These are phyloP conservation scores for Eidolon dupreanum DNA, from an alignment of 2,797 vertebrate genomes.

Conservation along the genomic window DNA sequence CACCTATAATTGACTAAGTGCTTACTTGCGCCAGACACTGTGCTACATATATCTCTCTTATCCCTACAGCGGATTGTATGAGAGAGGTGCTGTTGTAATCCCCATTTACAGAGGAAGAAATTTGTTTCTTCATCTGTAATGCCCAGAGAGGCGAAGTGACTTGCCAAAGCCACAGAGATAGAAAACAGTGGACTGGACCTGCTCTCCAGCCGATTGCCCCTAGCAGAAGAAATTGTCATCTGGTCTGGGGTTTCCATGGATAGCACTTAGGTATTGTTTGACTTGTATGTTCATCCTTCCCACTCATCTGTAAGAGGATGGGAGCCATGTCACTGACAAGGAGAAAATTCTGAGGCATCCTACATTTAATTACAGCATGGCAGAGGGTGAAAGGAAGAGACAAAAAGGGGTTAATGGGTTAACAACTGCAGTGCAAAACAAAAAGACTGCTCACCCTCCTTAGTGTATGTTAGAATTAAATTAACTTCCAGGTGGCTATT, in stretches of 20 bases:
- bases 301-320: neutral
- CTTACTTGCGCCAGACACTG: neutral
- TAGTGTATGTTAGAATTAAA: neutral
- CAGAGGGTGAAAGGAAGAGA: neutral
- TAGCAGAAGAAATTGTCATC: neutral
- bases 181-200: neutral
- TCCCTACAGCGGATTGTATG: neutral
- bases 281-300: neutral
- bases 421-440: neutral
- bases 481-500: neutral
- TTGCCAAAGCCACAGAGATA: neutral
- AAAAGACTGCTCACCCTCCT: neutral
- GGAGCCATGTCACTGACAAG: neutral
- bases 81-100: neutral
- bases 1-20: neutral
- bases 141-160: neutral
- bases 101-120: constrained; percentile 25
- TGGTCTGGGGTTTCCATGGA: neutral
- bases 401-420: neutral
- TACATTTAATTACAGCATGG: neutral
- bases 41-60: neutral
- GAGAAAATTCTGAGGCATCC: neutral
- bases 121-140: neutral
- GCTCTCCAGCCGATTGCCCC: neutral
- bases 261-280: neutral